Evolutionary conservation across 2,888 invertebrate genomes (phyloP).

Genomic region (Conchocele bisecta): DNA sequence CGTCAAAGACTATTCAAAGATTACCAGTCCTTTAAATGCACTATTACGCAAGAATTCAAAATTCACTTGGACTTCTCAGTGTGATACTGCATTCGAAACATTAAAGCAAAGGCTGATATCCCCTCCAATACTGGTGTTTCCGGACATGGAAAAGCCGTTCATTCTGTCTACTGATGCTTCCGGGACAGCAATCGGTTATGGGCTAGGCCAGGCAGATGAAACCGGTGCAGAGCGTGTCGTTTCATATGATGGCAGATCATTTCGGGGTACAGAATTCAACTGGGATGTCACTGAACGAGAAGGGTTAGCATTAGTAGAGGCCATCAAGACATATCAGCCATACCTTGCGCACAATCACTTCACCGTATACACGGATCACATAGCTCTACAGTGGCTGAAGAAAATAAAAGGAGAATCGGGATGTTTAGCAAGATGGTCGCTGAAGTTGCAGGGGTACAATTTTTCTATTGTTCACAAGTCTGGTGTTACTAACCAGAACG

Average conservation of each 20-base stretch:
- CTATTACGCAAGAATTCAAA: neutral
- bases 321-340: conserved; percentile 44
- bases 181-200: conserved; percentile 42
- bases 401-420: conserved; percentile 37
- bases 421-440: conserved; percentile 48
- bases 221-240: conserved; percentile 37
- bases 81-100: neutral
- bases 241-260: conserved; percentile 51
- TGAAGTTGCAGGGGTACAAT: conserved; percentile 51
- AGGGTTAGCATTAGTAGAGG: conserved; percentile 54
- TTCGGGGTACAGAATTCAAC: conserved; percentile 37
- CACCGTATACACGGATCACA: conserved; percentile 56
- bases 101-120: conserved; percentile 64
- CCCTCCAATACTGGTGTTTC: conserved; percentile 54
- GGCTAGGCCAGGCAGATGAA: conserved; percentile 49
- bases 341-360: conserved; percentile 53
- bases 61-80: neutral
- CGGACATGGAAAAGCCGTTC: conserved; percentile 54
- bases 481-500: conserved; percentile 40
- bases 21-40: neutral
- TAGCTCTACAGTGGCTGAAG: conserved; percentile 46
- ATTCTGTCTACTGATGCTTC: conserved; percentile 56
- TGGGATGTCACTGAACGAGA: conserved; percentile 50
- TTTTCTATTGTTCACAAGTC: conserved; percentile 40
- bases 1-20: neutral